Conservation (phyloP, 2,888 invertebrate genomes). For the Poecilobothrus nobilitatus region DNA sequence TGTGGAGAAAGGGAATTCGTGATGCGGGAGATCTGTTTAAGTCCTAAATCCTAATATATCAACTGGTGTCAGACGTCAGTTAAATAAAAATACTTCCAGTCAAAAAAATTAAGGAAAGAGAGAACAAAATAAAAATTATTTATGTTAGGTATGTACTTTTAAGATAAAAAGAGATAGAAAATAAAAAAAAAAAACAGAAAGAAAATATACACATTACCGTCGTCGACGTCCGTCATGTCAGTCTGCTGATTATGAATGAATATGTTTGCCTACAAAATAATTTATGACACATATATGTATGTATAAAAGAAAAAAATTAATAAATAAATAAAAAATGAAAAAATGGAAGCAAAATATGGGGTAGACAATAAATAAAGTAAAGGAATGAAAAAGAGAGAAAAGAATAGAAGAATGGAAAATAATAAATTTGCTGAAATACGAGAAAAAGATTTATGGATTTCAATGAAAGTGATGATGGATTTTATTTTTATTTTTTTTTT, state of each 20-base stretch:
- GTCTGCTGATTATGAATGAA: constrained; percentile 13
- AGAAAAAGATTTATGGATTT: constrained; percentile 4
- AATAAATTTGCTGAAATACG: constrained; percentile 6
- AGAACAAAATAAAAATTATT: background rate
- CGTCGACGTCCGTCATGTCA: background rate
- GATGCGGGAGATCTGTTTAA: background rate
- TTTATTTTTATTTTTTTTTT: background rate
- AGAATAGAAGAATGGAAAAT: background rate
- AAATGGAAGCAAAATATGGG: background rate
- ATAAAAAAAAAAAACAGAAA: background rate
- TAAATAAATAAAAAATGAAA: background rate
- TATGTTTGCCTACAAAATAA: constrained; percentile 10
- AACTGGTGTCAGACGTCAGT: constrained; percentile 11
- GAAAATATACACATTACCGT: background rate
- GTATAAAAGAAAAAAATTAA: background rate
- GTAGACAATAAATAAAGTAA: background rate
- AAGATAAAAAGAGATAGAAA: background rate
- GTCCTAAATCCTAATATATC: constrained; percentile 8
- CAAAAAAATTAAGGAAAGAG: background rate
- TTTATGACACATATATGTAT: background rate
- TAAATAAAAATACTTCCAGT: background rate
- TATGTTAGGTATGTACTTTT: background rate
- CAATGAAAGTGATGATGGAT: background rate
- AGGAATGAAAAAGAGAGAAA: background rate
- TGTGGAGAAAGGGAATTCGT: background rate